phyloP scores from a whole-genome alignment of 1,140 invertebrate species.

The Heliconius hermathena region DNA sequence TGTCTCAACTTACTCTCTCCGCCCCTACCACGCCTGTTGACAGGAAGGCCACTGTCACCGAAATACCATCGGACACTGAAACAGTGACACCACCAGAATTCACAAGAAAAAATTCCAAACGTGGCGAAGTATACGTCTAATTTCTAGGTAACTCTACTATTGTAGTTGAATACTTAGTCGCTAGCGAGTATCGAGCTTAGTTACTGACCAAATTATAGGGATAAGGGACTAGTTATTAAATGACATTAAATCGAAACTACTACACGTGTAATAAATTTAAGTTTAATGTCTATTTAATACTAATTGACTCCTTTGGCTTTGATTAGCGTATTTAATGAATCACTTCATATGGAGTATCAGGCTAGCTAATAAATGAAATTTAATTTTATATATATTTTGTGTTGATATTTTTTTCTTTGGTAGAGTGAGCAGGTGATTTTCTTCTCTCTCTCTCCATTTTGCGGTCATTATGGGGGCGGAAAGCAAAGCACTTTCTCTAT shows the following conservation, averaged over 20 bases:
- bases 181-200: neutral
- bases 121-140: slow-evolving; percentile 82
- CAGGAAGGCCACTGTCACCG: slow-evolving; percentile 60
- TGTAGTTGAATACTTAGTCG: neutral
- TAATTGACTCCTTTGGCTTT: neutral
- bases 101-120: slow-evolving; percentile 72
- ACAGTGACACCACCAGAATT: slow-evolving; percentile 61
- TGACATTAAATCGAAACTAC: neutral
- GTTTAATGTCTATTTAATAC: neutral
- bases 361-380: neutral
- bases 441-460: too few species aligned
- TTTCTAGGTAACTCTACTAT: neutral
- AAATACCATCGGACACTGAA: slow-evolving; percentile 65
- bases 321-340: neutral
- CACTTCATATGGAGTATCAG: neutral
- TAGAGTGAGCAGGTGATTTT: too few species aligned
- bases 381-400: too few species aligned
- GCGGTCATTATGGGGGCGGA: too few species aligned
- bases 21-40: slow-evolving; percentile 54
- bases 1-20: slow-evolving; percentile 72
- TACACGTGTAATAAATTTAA: neutral
- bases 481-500: too few species aligned
- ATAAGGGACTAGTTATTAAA: neutral
- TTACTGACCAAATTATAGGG: neutral
- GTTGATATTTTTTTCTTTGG: too few species aligned